phyloP scores from a whole-genome alignment of 2,888 invertebrate species.

The Incurvaria masculella region DNA sequence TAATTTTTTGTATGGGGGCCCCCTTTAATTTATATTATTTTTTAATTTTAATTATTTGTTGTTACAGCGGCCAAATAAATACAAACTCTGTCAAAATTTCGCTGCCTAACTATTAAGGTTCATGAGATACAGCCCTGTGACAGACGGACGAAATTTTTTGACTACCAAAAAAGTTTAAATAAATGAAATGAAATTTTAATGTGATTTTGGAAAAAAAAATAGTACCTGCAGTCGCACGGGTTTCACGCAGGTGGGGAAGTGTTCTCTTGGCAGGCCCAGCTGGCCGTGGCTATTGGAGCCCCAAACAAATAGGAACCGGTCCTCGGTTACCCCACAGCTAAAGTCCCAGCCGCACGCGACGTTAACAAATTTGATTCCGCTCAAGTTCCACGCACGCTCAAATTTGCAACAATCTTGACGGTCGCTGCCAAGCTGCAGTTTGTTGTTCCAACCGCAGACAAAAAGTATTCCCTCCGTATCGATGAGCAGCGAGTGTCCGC shows the following conservation, averaged over 20 bases:
- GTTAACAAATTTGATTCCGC: slow-evolving; percentile 54
- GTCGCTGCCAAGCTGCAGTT: slow-evolving; percentile 61
- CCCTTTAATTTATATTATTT: no score
- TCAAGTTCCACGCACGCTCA: slow-evolving; percentile 58
- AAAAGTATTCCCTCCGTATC: slow-evolving; percentile 66
- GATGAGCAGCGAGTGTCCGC: slow-evolving; percentile 71
- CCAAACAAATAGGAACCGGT: slow-evolving; percentile 73
- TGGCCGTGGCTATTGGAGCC: slow-evolving; percentile 80
- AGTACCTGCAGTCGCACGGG: slow-evolving; percentile 36
- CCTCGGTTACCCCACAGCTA: slow-evolving; percentile 69
- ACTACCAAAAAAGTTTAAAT: no score
- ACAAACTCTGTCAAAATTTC: no score
- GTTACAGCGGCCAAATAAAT: no score
- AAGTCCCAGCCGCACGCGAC: slow-evolving; percentile 82
- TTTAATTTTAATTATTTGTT: no score
- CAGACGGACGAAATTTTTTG: no score
- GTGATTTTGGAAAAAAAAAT: no score
- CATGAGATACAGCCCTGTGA: no score
- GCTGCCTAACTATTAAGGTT: no score
- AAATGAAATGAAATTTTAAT: no score
- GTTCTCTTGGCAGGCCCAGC: slow-evolving; percentile 61
- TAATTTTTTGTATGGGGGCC: no score
- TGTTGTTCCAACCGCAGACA: slow-evolving; percentile 76
- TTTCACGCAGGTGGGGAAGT: slow-evolving; percentile 32
- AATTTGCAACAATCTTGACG: slow-evolving; percentile 52